Conservation (phyloP, 1,140 invertebrate genomes). For the Drosophila tani region DNA sequence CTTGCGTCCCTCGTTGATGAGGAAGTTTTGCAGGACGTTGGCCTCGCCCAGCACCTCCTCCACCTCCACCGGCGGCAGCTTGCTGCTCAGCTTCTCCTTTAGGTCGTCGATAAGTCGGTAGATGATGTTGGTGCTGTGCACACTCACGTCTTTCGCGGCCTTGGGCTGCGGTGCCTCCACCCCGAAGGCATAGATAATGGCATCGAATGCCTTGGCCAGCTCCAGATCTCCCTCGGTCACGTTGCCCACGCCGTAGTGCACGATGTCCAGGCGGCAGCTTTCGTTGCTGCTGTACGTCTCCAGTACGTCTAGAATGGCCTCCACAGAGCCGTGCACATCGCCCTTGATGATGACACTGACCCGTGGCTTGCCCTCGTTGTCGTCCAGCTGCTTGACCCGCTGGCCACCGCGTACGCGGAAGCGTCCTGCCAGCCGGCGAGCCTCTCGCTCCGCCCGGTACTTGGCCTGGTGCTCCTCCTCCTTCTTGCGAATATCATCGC, state of each 20-base stretch:
- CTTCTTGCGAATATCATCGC: conserved; percentile 89
- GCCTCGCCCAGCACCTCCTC: conserved; percentile 95
- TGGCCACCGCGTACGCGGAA: conserved; percentile 86
- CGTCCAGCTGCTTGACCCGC: conserved; percentile 85
- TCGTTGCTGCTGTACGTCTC: conserved; percentile 93
- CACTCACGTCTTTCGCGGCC: conserved; percentile 85
- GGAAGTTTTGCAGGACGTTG: conserved; percentile 93
- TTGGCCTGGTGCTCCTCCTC: conserved; percentile 88
- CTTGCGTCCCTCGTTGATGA: conserved; percentile 92
- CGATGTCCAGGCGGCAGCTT: conserved; percentile 92
- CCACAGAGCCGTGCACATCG: conserved; percentile 96
- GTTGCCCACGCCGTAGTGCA: conserved; percentile 95
- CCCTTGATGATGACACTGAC: conserved; percentile 88
- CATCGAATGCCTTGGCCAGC: conserved; percentile 93
- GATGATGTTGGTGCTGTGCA: conserved; percentile 94
- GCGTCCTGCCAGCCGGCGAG: conserved; percentile 87
- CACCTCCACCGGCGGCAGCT: conserved; percentile 89
- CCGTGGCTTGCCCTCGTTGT: conserved; percentile 84
- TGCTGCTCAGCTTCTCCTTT: conserved; percentile 91
- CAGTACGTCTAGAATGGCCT: conserved; percentile 96
- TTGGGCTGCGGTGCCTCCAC: conserved; percentile 86
- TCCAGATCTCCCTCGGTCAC: conserved; percentile 94
- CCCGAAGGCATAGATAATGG: conserved; percentile 95
- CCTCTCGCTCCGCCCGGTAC: conserved; percentile 89
- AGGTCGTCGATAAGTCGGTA: conserved; percentile 96